phyloP scores from a whole-genome alignment of 2,113 vertebrate species.

The Sitta europaea region DNA sequence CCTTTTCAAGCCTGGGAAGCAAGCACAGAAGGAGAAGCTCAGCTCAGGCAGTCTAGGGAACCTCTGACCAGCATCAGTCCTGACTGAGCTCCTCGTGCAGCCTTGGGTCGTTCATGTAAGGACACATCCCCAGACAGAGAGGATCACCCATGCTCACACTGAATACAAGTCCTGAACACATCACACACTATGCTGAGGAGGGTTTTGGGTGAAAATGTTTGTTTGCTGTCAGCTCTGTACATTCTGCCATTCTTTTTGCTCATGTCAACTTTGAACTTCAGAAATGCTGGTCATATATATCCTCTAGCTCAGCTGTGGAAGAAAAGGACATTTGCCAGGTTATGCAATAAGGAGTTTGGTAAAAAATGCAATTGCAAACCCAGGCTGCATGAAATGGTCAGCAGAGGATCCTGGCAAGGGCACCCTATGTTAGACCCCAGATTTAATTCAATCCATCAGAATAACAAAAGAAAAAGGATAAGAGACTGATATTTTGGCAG shows the following conservation, averaged over 20 bases:
- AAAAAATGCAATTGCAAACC: background rate
- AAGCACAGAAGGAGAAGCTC: background rate
- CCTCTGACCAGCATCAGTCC: background rate
- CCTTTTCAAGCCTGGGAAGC: background rate
- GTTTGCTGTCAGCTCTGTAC: rapidly evolving
- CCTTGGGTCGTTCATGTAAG: rapidly evolving
- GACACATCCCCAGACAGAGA: background rate
- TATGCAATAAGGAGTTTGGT: background rate
- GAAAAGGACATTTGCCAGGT: background rate
- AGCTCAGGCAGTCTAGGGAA: background rate
- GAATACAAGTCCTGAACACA: background rate
- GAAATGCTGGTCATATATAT: background rate
- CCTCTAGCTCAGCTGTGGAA: background rate
- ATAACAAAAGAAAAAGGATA: background rate
- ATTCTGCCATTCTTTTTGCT: background rate
- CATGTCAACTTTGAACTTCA: background rate
- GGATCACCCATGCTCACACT: rapidly evolving
- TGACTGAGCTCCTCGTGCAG: background rate
- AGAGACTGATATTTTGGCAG: background rate
- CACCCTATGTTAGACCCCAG: background rate
- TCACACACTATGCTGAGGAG: background rate
- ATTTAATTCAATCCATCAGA: background rate
- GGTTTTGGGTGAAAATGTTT: rapidly evolving
- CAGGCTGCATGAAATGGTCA: background rate
- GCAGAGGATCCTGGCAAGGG: background rate